Conservation (phyloP, 2,888 invertebrate genomes). For the Cryptocephalus primarius region DNA sequence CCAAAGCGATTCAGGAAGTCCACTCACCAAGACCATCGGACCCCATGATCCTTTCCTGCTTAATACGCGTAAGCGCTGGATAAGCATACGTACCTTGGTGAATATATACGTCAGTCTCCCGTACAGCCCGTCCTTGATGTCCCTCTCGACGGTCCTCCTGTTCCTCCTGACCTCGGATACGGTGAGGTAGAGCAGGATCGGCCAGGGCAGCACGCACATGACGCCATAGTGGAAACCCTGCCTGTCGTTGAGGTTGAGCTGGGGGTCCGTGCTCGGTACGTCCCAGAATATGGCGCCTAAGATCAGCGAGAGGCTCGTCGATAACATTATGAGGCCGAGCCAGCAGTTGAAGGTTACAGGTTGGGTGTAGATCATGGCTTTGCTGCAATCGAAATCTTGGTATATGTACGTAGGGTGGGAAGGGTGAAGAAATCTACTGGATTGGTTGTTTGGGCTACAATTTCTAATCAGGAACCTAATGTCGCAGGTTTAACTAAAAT, state of each 20-base stretch:
- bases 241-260: slow-evolving; percentile 63
- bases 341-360: slow-evolving; percentile 73
- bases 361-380: slow-evolving; percentile 68
- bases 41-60: no score
- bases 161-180: slow-evolving; percentile 46
- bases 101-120: slow-evolving; percentile 67
- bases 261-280: slow-evolving; percentile 63
- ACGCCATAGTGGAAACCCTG: slow-evolving; percentile 76
- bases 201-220: slow-evolving; percentile 69
- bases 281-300: slow-evolving; percentile 88
- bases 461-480: no score
- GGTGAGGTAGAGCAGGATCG: slow-evolving; percentile 56
- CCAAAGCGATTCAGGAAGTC: no score
- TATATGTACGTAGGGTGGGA: no score
- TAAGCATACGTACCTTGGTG: slow-evolving; percentile 57
- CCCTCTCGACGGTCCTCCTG: slow-evolving; percentile 61
- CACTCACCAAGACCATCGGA: no score
- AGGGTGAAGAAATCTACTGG: no score
- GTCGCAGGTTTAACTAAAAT: no score
- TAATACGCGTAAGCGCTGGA: no score
- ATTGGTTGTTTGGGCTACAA: no score
- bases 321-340: slow-evolving; percentile 64
- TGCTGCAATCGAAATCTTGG: slow-evolving; percentile 35
- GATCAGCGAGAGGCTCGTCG: slow-evolving; percentile 71
- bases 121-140: slow-evolving; percentile 71